These are phyloP conservation scores for Drosophila sp. DNA, from an alignment of 1,140 invertebrate genomes.

Conservation along the genomic window DNA sequence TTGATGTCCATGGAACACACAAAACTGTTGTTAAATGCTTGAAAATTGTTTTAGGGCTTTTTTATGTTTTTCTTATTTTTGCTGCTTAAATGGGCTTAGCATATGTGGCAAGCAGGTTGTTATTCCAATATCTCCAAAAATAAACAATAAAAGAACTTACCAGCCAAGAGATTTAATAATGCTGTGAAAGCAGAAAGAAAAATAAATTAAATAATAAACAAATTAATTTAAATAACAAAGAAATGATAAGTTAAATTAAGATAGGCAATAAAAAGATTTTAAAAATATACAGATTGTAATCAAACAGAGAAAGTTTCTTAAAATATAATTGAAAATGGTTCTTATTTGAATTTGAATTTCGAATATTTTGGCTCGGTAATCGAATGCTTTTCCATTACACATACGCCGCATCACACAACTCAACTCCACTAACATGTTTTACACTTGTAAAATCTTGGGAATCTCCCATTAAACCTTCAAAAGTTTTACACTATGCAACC, in stretches of 20 bases:
- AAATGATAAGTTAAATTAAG: conserved; percentile 1
- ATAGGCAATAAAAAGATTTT: neutral
- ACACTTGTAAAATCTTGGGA: conserved; percentile 33
- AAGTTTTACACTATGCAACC: conserved; percentile 39
- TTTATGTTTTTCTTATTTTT: conserved; percentile 1
- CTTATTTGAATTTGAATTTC: conserved; percentile 23
- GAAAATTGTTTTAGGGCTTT: conserved; percentile 36
- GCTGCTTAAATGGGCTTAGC: conserved; percentile 15
- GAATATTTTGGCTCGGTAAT: conserved; percentile 33
- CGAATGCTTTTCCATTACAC: conserved; percentile 16
- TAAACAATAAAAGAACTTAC: conserved; percentile 60
- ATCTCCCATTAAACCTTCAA: conserved; percentile 36
- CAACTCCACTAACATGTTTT: conserved; percentile 17
- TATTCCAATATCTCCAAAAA: conserved; percentile 12
- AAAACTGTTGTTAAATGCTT: conserved; percentile 35
- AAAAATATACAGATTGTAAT: neutral
- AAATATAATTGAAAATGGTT: conserved; percentile 25
- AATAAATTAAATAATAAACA: conserved; percentile 3
- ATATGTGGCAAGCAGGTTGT: conserved; percentile 10
- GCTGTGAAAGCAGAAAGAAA: conserved; percentile 42
- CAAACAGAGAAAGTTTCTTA: neutral
- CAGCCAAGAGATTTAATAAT: conserved; percentile 64
- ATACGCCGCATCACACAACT: neutral
- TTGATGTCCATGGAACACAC: conserved; percentile 40
- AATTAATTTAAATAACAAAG: conserved; percentile 3